Evolutionary conservation across 2,888 invertebrate genomes (phyloP), one percentile per base, ranked within the genome.

Genomic region (Mythimna lalbum): DNA sequence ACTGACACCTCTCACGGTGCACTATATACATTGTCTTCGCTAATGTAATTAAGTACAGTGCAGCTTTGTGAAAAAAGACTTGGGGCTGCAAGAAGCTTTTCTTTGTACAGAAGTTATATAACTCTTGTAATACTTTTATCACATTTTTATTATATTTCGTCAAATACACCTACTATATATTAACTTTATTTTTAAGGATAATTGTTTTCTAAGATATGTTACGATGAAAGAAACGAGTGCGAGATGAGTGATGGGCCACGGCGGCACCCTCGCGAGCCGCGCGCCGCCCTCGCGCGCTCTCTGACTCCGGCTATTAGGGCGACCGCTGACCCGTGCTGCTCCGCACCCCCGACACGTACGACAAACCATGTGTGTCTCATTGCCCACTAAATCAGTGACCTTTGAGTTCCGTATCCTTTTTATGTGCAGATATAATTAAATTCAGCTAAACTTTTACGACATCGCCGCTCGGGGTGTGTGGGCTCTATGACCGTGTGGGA

Each of bases 281-380:
- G 55, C 49, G 64, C 74, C 69, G 70, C 85, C 87, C 85, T 77
- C 80, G 73, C 82, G 71, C 70, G 87, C 84, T 85, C 86, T 88
- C 88, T 89, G 90, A 89, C 90, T 86, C 86, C 84, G 86, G 87
- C 88, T 88, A 90, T 92, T 91, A 91, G 90, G 91, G 91, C 89
- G 91, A 90, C 89, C 91, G 86, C 91, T 94, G 93, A 93, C 91
- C 94, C 93, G 87, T 90, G 88, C 87, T 87, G 84, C 86, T 89
- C 83, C 84, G 86, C 90, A 91, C 93, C 93, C 90, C 87, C 88
- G 87, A 86, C 82, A 85, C 82, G 79, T 77, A 82, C 82, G 83
- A 83, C 74, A 85, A 84, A 81, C 79, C 86, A 84, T 86, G 88
- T 88, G 87, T 88, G 80, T 87, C 87, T 81, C 88, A 87, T 87